Base-by-base conservation (phyloP, 2,113 vertebrate species). In the Protobothrops flavoviridis region DNA sequence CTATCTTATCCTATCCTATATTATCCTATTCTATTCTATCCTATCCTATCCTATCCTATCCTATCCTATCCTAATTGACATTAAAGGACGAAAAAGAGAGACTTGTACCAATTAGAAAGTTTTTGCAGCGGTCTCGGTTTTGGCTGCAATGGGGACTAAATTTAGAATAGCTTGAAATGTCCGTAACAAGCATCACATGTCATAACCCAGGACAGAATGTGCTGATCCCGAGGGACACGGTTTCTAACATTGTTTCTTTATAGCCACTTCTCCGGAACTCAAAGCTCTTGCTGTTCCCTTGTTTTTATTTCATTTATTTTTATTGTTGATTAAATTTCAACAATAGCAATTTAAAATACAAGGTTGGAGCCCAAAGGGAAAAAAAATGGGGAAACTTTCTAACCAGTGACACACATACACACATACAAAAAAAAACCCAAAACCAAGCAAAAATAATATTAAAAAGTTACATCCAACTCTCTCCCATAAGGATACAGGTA, bases 141-240 rank as follows among this genome's bases (percentile, higher is more conserved):
- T 94, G 95, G 90, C 97, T 97, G 96, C 97, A 94, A 94, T 88
- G 96, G 74, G 87, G 94, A 59, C 97, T 97, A 98, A 98, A 97
- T 97, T 97, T 98, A 98, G 96, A 94, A n/a, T 0, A 0, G 33
- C 59, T 59, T 87, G 93, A 94, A 90, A 93, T 0, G 2, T 93
- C 94, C 94, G 53, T 90, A 93, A 93, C 57, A 69, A 91, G 91
- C 92, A 88, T 87, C 61, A 87, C 0, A 0, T 96, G 93, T 94
- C 90, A 93, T 93, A 94, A 87, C 95, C 88, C 90, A 74, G 96
- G 95, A 97, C 93, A 50, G 91, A 96, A 96, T 96, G 97, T 97
- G 96, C 97, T 45, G 56, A 87, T 85, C 6, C 6, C 23, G 59
- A 93, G 88, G 0, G 0, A 17, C 0, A 0, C 92, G 93, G 23